These are phyloP conservation scores for Macrotis lagotis DNA, from an alignment of 2,113 vertebrate genomes.

Conservation along the genomic window DNA sequence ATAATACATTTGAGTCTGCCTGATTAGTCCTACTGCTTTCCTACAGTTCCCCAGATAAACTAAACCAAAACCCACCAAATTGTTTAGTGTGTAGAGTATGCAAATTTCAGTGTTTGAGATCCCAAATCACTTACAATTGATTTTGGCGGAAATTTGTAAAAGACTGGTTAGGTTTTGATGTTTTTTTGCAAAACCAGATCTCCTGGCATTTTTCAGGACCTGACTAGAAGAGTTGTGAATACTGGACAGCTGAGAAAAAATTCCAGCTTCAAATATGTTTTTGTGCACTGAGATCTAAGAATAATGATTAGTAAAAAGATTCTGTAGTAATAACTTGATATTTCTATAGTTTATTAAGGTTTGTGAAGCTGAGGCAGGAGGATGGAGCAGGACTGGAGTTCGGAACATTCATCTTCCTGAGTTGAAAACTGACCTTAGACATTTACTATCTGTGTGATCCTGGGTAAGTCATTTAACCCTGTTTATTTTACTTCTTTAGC, in stretches of 20 bases:
- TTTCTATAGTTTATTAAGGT: background rate
- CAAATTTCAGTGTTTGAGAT: background rate
- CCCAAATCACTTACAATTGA: conserved; percentile 1
- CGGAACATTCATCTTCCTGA: no score
- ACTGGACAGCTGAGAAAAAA: conserved; percentile 26
- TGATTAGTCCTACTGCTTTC: background rate
- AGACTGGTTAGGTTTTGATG: background rate
- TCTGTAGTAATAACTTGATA: conserved; percentile 15
- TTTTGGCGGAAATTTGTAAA: background rate
- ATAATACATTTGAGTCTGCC: conserved; percentile 4
- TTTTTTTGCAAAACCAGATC: background rate
- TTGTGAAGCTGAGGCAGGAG: background rate
- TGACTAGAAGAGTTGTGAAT: conserved; percentile 18
- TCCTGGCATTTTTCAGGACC: conserved; percentile 13
- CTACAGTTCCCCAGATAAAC: background rate
- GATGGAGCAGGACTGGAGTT: no score
- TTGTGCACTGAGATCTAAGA: background rate
- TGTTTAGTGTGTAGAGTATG: background rate
- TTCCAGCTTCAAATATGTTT: background rate
- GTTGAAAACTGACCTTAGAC: no score
- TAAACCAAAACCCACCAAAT: background rate
- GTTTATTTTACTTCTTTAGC: no score
- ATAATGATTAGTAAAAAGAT: background rate
- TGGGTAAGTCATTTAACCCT: no score
- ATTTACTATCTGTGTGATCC: no score